phyloP scores from a whole-genome alignment of 2,113 vertebrate genomes.

The Cettia cetti region DNA sequence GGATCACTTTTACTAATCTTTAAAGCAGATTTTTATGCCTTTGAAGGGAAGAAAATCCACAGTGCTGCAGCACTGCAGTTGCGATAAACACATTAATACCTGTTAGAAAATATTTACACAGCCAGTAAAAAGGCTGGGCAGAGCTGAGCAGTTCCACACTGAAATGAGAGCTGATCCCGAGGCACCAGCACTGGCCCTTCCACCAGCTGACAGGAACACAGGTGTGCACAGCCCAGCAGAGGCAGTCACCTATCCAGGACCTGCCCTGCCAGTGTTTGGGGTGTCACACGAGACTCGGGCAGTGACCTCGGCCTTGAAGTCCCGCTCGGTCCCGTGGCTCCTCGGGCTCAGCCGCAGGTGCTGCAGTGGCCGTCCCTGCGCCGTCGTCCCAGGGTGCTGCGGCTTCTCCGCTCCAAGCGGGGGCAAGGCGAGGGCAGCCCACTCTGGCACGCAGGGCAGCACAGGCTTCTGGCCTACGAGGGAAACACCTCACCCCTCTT shows the following conservation, averaged over 20 bases:
- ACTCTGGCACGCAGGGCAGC: rapidly evolving
- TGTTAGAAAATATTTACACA: neutral
- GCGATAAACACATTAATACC: neutral
- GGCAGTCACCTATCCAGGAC: neutral
- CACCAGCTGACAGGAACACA: neutral
- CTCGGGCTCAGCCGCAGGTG: neutral
- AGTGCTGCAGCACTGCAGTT: neutral
- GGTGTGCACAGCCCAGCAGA: neutral
- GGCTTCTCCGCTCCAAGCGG: rapidly evolving
- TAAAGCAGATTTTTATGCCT: neutral
- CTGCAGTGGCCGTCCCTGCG: rapidly evolving
- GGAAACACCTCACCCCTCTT: neutral
- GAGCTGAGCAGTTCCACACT: neutral
- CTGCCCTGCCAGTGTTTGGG: neutral
- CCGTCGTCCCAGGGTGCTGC: rapidly evolving
- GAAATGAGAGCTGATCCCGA: neutral
- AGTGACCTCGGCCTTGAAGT: neutral
- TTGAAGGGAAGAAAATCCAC: neutral
- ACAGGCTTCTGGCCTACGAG: neutral
- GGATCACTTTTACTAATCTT: neutral
- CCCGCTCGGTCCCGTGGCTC: rapidly evolving
- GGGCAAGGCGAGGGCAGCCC: neutral
- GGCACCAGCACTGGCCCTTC: neutral
- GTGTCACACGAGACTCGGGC: neutral
- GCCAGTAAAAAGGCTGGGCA: neutral